Percentiles rank a stretch among this genome's conserved stretches.
Conservation (phyloP, 2,797 vertebrate species). For the Simalia tracyae region DNA sequence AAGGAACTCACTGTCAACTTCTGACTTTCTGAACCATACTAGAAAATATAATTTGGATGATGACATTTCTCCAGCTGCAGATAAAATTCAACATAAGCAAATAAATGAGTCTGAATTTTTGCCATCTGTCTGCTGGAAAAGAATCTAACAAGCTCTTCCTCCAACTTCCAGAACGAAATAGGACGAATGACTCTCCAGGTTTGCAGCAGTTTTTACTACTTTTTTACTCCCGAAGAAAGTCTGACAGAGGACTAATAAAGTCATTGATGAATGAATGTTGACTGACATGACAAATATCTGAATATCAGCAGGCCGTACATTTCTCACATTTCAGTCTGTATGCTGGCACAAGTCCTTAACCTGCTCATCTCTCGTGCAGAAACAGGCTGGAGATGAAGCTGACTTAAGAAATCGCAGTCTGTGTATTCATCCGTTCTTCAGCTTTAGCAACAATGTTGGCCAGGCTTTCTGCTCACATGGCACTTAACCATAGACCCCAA, state of each 20-base stretch:
- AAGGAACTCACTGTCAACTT: neutral
- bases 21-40: neutral
- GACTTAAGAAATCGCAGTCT: neutral
- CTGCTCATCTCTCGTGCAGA: neutral
- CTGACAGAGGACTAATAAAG: neutral
- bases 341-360: neutral
- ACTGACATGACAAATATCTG: neutral
- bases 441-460: neutral
- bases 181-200: neutral
- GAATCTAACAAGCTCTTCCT: neutral
- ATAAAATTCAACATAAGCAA: conserved; percentile 1
- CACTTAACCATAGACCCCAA: neutral
- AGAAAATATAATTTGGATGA: neutral
- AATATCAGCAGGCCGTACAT: neutral
- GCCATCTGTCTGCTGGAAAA: conserved; percentile 4
- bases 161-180: neutral
- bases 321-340: neutral
- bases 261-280: neutral
- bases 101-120: neutral
- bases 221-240: neutral
- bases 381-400: neutral
- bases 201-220: neutral
- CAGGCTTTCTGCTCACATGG: neutral
- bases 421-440: neutral
- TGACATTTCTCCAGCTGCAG: neutral